These are phyloP conservation scores for Helicoverpa armigera DNA, from an alignment of 1,140 invertebrate species.

Conservation along the genomic window DNA sequence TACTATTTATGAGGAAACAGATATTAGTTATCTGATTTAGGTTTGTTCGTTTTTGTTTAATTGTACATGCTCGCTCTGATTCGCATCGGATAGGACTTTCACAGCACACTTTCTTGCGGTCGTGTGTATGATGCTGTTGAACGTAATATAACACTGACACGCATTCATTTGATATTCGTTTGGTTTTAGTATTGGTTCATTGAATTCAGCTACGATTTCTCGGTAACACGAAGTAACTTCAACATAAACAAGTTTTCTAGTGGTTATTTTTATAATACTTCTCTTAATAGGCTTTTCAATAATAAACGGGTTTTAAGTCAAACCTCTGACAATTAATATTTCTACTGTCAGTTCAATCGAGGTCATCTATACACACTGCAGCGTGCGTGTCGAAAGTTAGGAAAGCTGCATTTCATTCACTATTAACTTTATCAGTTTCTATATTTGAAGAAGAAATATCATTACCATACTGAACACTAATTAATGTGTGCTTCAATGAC, in stretches of 20 bases:
- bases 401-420: background rate
- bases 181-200: background rate
- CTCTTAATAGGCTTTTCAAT: too few relatives aligned
- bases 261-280: too few relatives aligned
- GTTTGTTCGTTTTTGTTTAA: slow-evolving; percentile 6
- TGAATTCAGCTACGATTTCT: background rate
- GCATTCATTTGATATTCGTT: slow-evolving; percentile 1
- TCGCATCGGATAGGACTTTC: slow-evolving; percentile 29
- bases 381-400: background rate
- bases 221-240: background rate
- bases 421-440: background rate
- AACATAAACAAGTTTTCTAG: too few relatives aligned
- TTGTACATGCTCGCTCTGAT: slow-evolving; percentile 22
- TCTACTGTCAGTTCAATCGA: too few relatives aligned
- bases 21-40: slow-evolving; percentile 14
- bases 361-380: too few relatives aligned
- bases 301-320: too few relatives aligned
- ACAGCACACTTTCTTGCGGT: slow-evolving; percentile 42
- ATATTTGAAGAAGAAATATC: background rate
- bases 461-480: background rate
- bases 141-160: slow-evolving; percentile 5
- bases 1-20: background rate
- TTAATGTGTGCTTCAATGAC: slow-evolving; percentile 13
- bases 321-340: too few relatives aligned
- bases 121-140: slow-evolving; percentile 3